Base-by-base conservation (phyloP, 2,113 vertebrate genomes). In the Rutilus rutilus region DNA sequence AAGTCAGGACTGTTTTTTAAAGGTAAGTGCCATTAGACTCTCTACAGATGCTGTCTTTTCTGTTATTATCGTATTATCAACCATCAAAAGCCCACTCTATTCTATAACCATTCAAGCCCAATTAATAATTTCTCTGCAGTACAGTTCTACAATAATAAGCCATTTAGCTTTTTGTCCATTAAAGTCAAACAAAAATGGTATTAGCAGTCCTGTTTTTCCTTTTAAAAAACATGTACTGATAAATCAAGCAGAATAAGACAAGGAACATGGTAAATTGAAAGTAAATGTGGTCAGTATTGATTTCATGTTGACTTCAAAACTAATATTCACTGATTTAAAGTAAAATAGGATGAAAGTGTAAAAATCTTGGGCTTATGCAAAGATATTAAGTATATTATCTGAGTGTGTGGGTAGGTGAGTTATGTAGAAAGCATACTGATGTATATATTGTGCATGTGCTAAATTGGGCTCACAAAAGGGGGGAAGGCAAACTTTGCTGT, bases 11-110 rank as follows among this genome's bases (percentile, higher is more conserved):
- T 87, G 83, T 45, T 78, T 87, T 91, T 90, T 77, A 87, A 86
- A 82, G 82, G 62, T 65, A 83, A 88, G 39, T 62, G 57, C 88
- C 86, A 92, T 91, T 87, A 89, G 86, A 86, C 84, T 73, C 71
- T 69, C 52, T 54, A 91, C 92, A 36, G 87, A 90, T 92, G 90
- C 90, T 90, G 90, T 85, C 78, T 92, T 90, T 92, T 92, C 90
- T 91, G 89, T 86, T 88, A 91, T 90, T 86, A 89, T 78, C 87
- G 47, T 87, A 83, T 67, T 90, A 89, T 79, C 82, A 50, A 77
- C 69, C 15, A 73, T 81, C 60, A 89, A 87, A 77, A 65, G 11
- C 74, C n/a, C 65, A 87, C 84, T 81, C 67, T 92, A 88, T 90
- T 90, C 78, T 82, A 82, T 90, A 59, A 84, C 90, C 88, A 90